Evolutionary conservation across 2,797 vertebrate genomes (phyloP).

Genomic region (Carduelis carduelis): DNA sequence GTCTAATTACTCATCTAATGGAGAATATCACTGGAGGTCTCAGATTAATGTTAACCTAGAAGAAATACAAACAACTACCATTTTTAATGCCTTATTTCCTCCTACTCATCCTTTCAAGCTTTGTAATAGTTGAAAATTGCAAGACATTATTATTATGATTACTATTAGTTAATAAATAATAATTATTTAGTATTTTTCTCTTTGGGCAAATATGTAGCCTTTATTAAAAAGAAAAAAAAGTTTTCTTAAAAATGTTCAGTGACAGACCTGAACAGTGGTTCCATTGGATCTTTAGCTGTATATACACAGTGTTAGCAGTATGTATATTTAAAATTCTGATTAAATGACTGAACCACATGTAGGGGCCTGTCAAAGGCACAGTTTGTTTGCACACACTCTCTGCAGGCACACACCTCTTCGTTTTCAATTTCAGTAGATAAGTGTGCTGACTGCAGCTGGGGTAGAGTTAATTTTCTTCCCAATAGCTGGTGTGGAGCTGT

Average conservation of each 20-base stretch:
- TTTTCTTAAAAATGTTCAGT: not conserved
- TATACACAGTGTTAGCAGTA: not conserved
- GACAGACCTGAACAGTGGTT: not conserved
- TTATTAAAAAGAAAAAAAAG: too few relatives aligned
- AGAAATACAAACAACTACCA: not conserved
- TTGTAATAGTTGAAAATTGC: not conserved
- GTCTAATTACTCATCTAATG: not conserved
- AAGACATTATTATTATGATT: not conserved
- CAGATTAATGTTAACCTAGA: not conserved
- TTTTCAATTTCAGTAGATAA: not conserved
- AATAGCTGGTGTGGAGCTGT: rapidly evolving
- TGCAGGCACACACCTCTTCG: not conserved
- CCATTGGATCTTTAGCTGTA: not conserved
- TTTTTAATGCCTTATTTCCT: not conserved
- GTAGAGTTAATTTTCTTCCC: not conserved
- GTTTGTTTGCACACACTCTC: rapidly evolving
- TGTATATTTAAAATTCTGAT: not conserved
- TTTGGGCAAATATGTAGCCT: not conserved
- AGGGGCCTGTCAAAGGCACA: not conserved
- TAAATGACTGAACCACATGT: not conserved
- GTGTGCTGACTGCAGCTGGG: not conserved
- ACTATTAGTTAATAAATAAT: not conserved
- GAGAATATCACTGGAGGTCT: not conserved
- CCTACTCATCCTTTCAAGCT: not conserved
- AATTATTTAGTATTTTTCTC: not conserved